Conservation (phyloP, 2,113 vertebrate species). For the Mustela nigripes region DNA sequence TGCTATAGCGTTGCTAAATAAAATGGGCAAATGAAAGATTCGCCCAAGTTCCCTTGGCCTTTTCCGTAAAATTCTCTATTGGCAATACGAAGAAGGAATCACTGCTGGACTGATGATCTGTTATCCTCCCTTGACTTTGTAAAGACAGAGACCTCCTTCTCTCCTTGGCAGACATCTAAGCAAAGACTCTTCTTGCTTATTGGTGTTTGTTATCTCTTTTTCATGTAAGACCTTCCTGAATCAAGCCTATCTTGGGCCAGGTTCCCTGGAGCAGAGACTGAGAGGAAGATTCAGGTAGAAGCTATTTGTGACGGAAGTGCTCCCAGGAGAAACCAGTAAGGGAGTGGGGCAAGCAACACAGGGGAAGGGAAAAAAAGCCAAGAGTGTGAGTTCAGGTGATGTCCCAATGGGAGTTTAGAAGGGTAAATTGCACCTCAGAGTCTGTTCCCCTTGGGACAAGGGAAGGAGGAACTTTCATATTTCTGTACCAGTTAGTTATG, state of each 20-base stretch:
- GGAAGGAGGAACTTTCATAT: neutral
- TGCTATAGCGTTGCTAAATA: neutral
- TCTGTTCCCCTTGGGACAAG: neutral
- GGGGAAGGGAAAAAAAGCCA: neutral
- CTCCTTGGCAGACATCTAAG: neutral
- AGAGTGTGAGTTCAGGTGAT: slow-evolving; percentile 5
- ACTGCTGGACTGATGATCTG: neutral
- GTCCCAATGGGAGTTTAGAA: neutral
- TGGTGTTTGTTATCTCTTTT: slow-evolving; percentile 21
- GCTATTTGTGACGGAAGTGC: neutral
- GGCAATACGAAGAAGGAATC: slow-evolving; percentile 5
- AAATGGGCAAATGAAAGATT: neutral
- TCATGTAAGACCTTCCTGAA: neutral
- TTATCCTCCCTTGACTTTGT: neutral
- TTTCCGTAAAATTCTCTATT: slow-evolving; percentile 50
- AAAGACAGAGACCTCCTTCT: slow-evolving; percentile 23
- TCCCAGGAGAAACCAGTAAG: slow-evolving; percentile 19
- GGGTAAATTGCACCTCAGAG: neutral
- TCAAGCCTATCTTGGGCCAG: slow-evolving; percentile 14
- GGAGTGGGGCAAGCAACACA: neutral
- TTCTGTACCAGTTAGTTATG: neutral
- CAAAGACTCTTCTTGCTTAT: neutral
- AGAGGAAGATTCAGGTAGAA: neutral
- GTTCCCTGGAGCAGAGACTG: neutral
- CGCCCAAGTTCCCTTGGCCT: neutral